Evolutionary conservation across 2,113 vertebrate species (phyloP).

Genomic region (Phalacrocorax brasilianus): DNA sequence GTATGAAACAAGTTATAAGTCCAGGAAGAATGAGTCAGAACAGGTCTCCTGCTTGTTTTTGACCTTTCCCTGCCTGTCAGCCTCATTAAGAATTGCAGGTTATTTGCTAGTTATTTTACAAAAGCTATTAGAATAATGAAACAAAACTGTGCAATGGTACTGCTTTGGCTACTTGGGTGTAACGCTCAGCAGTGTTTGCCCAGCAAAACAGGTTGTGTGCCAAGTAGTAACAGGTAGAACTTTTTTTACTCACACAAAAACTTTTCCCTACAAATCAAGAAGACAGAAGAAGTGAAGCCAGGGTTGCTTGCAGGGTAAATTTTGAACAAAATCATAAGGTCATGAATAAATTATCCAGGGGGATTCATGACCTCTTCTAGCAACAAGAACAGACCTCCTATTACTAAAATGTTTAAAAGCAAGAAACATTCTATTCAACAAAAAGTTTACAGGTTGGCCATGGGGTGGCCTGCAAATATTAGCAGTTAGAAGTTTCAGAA

Average conservation of each 20-base stretch:
- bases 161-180: not conserved
- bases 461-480: not conserved
- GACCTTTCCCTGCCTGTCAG: constrained; percentile 10
- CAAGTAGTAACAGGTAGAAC: not conserved
- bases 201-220: not conserved
- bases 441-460: not conserved
- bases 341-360: not conserved
- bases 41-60: constrained; percentile 17
- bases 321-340: not conserved
- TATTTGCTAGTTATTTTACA: constrained; percentile 30
- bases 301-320: not conserved
- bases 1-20: constrained; percentile 45
- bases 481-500: not conserved
- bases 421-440: not conserved
- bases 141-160: not conserved
- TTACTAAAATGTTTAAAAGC: not conserved
- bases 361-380: not conserved
- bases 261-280: not conserved
- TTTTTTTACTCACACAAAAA: not conserved
- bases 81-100: constrained; percentile 23
- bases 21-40: constrained; percentile 34
- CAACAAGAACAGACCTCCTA: not conserved
- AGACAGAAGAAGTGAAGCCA: not conserved
- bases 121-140: not conserved
- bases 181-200: not conserved